Evolutionary conservation across 1,140 invertebrate species (phyloP).

Genomic region (Rhagoletis pomonella): DNA sequence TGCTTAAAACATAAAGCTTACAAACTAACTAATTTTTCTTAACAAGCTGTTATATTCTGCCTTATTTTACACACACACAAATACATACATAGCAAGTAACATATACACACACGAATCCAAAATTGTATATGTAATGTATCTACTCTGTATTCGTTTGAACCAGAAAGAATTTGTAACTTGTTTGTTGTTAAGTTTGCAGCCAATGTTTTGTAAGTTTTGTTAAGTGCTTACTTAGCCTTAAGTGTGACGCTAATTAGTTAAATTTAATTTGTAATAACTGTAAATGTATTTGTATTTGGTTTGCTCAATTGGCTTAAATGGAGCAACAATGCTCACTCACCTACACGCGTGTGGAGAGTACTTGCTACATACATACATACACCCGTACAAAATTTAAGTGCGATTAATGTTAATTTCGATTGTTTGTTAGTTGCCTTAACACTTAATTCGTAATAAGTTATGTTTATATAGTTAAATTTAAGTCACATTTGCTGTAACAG

Average conservation of each 20-base stretch:
- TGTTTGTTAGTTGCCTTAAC: conserved; percentile 29
- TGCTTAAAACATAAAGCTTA: background rate
- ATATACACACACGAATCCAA: background rate
- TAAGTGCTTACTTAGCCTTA: conserved; percentile 22
- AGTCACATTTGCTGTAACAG: background rate
- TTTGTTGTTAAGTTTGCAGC: conserved; percentile 50
- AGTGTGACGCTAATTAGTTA: conserved; percentile 35
- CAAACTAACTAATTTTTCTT: background rate
- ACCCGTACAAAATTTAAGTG: background rate
- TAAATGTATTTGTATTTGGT: background rate
- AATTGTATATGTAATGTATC: too few species aligned
- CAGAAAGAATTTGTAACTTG: conserved; percentile 29
- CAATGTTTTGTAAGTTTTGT: conserved; percentile 13
- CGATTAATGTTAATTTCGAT: background rate
- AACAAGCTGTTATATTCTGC: conserved; percentile 17
- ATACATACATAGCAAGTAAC: too few species aligned
- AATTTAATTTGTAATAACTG: background rate
- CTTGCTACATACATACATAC: background rate
- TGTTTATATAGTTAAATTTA: background rate
- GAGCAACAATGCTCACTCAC: background rate
- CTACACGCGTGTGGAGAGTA: background rate
- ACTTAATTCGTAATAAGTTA: background rate
- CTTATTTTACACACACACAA: conserved; percentile 17
- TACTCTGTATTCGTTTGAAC: background rate
- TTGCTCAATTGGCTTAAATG: background rate